Conservation (phyloP, 2,113 vertebrate species). For the Arvicanthis niloticus region DNA sequence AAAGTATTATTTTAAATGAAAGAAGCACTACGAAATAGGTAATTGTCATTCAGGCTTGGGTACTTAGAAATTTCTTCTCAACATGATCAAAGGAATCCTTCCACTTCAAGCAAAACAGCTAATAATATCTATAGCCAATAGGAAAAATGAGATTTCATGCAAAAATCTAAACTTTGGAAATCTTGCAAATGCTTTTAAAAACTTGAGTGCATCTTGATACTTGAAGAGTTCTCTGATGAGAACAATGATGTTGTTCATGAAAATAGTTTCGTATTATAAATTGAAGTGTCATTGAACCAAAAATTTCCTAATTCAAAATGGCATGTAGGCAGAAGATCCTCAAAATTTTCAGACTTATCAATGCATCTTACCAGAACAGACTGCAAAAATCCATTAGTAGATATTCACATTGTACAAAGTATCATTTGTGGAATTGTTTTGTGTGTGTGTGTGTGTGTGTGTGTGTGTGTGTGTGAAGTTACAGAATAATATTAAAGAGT, state of each 20-base stretch:
- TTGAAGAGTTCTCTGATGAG: not conserved
- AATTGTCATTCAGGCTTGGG: not conserved
- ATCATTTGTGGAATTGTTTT: not conserved
- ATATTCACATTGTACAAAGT: not conserved
- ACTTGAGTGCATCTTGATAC: not conserved
- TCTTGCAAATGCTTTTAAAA: not conserved
- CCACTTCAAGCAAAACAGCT: not conserved
- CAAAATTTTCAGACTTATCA: not conserved
- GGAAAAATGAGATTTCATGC: constrained; percentile 20
- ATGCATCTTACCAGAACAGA: constrained; percentile 10
- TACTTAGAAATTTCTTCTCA: constrained; percentile 25
- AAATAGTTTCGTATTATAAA: constrained; percentile 6
- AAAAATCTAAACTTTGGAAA: constrained; percentile 28
- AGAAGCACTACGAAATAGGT: not conserved
- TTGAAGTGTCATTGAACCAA: constrained; percentile 7
- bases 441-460: not conserved
- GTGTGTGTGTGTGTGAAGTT: not conserved
- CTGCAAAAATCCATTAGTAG: not conserved
- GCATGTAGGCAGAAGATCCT: not conserved
- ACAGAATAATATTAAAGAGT: not conserved
- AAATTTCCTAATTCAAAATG: not conserved
- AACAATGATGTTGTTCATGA: not conserved
- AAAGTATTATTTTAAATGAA: constrained; percentile 4
- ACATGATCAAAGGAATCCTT: constrained; percentile 26
- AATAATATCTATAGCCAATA: not conserved